Evolutionary conservation across 2,888 invertebrate genomes (phyloP), one percentile per base, ranked within the genome.

Genomic region (Helicoverpa assulta): DNA sequence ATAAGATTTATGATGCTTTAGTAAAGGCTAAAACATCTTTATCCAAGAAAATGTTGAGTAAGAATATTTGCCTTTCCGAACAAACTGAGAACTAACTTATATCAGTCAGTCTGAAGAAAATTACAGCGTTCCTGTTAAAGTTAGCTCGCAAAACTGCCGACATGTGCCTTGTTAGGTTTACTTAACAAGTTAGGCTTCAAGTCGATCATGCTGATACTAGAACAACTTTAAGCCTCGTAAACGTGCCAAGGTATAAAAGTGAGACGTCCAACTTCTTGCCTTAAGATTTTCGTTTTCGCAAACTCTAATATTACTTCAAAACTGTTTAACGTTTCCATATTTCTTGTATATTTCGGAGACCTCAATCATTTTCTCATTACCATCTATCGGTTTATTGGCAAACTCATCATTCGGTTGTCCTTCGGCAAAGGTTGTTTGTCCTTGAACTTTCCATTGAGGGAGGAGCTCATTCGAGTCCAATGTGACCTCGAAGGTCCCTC

Each of bases 381-480:
- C 43, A 51, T 50, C 21, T 37, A 51, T 63, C 10, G 19, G 6
- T 60, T 63, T 18, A 47, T 58, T 51, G 63, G 21, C 47, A 69
- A 69, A 40, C 51, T 60, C 57, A 50, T 60, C 19, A 53, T 52
- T 40, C 40, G 18, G 12, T 14, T 26, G 71, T 64, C 70, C 75
- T 70, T 80, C 21, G 63, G 18, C 55, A 53, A 77, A 77, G 56
- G 62, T 67, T 54, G 26, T 6, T 56, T 26, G 74, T 68, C 83
- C 83, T 73, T 83, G 83, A 80, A 75, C 80, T 83, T 83, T 73
- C 12, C 55, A 61, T 60, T 50, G 43, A 55, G 51, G 62, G 47
- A 14, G 52, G 72, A 78, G 73, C 78, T 80, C 78, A 80, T 80
- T 73, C 70, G 74, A 74, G 72, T 72, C 43, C 57, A 70, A 59